These are phyloP conservation scores for Venusia cambrica DNA, from an alignment of 2,888 invertebrate species.

Conservation along the genomic window DNA sequence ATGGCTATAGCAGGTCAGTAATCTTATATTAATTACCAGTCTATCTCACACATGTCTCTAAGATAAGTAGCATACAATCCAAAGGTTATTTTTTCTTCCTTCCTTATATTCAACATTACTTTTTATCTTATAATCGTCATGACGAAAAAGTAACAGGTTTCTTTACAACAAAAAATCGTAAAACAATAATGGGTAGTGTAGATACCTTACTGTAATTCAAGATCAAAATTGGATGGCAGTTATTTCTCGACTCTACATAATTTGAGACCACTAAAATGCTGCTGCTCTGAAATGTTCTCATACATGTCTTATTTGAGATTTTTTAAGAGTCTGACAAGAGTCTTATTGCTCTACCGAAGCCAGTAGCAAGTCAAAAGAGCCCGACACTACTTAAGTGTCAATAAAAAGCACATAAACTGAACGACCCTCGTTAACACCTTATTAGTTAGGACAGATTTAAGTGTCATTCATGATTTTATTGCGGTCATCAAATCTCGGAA, in stretches of 20 bases:
- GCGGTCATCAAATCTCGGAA: conserved; percentile 52
- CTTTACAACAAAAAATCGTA: no score
- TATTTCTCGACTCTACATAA: conserved; percentile 18
- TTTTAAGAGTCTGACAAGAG: conserved; percentile 65
- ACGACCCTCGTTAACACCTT: conserved; percentile 74
- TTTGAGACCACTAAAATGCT: conserved; percentile 59
- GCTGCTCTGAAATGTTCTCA: conserved; percentile 34
- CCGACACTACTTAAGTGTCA: conserved; percentile 61
- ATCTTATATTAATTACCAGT: conserved; percentile 8
- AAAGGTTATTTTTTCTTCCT: no score
- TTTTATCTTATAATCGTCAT: no score
- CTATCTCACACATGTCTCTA: conserved; percentile 15
- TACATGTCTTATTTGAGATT: conserved; percentile 36
- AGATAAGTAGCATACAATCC: no score
- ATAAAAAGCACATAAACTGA: conserved; percentile 74
- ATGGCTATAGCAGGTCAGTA: conserved; percentile 98
- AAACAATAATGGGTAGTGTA: neutral
- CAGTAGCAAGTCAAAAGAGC: conserved; percentile 50
- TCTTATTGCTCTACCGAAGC: conserved; percentile 16
- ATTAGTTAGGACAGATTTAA: conserved; percentile 69
- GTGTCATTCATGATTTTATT: conserved; percentile 64
- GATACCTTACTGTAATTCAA: conserved; percentile 20
- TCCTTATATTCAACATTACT: no score
- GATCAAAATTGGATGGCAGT: conserved; percentile 21
- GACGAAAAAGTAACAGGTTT: no score